Conservation (phyloP, 1,140 invertebrate genomes). For the Zophobas atratus region DNA sequence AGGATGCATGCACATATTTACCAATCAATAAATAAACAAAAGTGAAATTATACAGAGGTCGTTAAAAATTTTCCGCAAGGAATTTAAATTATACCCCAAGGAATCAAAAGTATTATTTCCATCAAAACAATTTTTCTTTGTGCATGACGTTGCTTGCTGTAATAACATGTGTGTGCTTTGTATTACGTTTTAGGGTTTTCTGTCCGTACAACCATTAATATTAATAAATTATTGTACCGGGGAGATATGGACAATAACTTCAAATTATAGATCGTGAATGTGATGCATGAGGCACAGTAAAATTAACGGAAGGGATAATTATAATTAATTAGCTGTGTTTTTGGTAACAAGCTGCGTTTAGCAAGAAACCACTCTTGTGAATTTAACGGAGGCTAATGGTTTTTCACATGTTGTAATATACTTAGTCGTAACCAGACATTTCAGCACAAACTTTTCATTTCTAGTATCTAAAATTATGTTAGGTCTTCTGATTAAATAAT, state of each 20-base stretch:
- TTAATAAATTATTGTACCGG: slow-evolving; percentile 55
- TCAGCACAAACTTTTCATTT: background rate
- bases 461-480: background rate
- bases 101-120: slow-evolving; percentile 44
- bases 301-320: slow-evolving; percentile 51
- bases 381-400: no score
- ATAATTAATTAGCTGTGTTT: slow-evolving; percentile 48
- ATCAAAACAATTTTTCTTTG: slow-evolving; percentile 35
- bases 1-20: slow-evolving; percentile 3
- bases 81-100: slow-evolving; percentile 11
- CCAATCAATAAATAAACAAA: slow-evolving; percentile 27
- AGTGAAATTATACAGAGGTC: slow-evolving; percentile 9
- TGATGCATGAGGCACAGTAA: slow-evolving; percentile 47
- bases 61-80: background rate
- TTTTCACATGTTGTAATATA: no score
- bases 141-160: slow-evolving; percentile 10
- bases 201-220: slow-evolving; percentile 44
- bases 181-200: slow-evolving; percentile 41
- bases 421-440: no score
- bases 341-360: slow-evolving; percentile 31
- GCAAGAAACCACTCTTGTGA: background rate
- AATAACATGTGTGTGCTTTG: slow-evolving; percentile 26
- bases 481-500: slow-evolving; percentile 6
- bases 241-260: slow-evolving; percentile 59
- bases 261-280: slow-evolving; percentile 50